phyloP scores from a whole-genome alignment of 2,888 invertebrate species.

The Diaprepes abbreviatus region DNA sequence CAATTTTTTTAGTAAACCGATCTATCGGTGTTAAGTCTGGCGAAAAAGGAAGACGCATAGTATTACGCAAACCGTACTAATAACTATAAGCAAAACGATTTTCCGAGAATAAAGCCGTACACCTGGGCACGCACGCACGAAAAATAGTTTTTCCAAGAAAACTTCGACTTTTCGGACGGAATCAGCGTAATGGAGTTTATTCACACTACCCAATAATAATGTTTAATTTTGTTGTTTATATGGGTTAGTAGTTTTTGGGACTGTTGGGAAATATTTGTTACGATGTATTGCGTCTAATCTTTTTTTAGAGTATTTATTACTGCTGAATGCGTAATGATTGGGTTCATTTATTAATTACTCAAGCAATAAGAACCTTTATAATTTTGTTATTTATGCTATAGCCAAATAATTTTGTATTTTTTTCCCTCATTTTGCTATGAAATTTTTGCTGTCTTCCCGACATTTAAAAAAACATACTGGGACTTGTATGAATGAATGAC shows the following conservation, averaged over 20 bases:
- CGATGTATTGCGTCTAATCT: background rate
- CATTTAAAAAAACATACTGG: too few species aligned
- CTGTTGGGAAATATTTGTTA: background rate
- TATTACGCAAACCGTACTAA: background rate
- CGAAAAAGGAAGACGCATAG: background rate
- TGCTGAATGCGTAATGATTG: too few species aligned
- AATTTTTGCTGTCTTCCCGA: too few species aligned
- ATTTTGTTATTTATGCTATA: too few species aligned
- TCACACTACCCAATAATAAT: background rate
- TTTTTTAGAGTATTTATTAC: background rate
- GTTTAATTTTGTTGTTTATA: conserved; percentile 6
- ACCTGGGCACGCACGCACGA: background rate
- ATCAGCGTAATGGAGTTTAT: background rate
- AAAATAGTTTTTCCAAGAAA: background rate
- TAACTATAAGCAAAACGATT: background rate
- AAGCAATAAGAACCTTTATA: too few species aligned
- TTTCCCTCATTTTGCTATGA: too few species aligned
- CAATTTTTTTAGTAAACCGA: too few species aligned
- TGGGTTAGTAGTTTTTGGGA: conserved; percentile 1
- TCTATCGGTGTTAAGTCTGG: background rate
- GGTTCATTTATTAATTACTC: too few species aligned
- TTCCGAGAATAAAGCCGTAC: background rate
- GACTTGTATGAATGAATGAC: too few species aligned
- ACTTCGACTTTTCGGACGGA: background rate
- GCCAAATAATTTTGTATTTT: too few species aligned